Evolutionary conservation across 2,888 invertebrate genomes (phyloP).

Genomic region (Belgica antarctica): DNA sequence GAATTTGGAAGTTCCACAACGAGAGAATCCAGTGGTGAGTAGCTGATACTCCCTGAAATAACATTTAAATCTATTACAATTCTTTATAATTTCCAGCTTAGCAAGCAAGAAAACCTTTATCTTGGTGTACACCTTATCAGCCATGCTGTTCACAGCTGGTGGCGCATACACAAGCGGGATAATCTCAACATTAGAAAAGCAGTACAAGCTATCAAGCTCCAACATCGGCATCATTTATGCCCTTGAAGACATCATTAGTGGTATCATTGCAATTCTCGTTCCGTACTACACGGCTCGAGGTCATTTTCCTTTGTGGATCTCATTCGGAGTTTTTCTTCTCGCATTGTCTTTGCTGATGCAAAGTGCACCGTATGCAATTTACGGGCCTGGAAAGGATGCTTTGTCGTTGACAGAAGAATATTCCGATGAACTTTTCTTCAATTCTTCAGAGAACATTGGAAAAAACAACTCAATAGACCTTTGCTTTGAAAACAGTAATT

Average conservation of each 20-base stretch:
- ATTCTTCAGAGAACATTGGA: no score
- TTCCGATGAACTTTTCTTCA: conserved; percentile 47
- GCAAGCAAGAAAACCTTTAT: conserved; percentile 20
- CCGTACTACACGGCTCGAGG: conserved; percentile 7
- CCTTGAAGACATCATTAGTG: background rate
- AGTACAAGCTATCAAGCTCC: conserved; percentile 18
- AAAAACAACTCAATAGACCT: no score
- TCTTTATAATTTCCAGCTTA: background rate
- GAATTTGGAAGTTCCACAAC: no score
- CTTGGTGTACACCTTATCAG: background rate
- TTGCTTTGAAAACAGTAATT: conserved; percentile 19
- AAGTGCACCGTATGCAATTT: conserved; percentile 61
- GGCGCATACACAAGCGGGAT: background rate
- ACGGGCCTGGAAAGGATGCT: conserved; percentile 62
- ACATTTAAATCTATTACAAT: no score
- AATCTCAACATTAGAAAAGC: conserved; percentile 23
- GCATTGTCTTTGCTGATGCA: background rate
- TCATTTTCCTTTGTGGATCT: conserved; percentile 17
- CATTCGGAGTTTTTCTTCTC: background rate
- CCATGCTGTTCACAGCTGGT: background rate
- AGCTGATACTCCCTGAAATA: no score
- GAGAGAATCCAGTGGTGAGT: no score
- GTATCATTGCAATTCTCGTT: background rate
- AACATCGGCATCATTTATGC: background rate
- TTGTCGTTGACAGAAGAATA: conserved; percentile 59